Percentiles rank a stretch among this genome's conserved stretches.
Evolutionary conservation across 2,888 invertebrate species (phyloP).

Genomic region (Eupelmus urozonus): DNA sequence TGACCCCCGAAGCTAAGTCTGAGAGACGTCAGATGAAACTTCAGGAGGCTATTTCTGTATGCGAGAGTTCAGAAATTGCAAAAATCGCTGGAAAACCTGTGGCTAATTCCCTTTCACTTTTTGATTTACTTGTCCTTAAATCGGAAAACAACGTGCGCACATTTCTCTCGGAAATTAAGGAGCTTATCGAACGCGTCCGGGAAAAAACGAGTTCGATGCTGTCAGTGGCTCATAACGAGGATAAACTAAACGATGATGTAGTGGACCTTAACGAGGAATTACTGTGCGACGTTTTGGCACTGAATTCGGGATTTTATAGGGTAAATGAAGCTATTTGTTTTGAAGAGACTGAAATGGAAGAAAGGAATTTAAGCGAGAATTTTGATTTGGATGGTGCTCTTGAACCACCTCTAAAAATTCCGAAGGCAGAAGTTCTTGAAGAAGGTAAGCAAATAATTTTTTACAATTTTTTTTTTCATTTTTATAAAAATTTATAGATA

Average conservation of each 20-base stretch:
- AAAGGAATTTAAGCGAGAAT: conserved; percentile 57
- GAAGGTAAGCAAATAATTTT: conserved; percentile 60
- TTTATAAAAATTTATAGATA: background rate
- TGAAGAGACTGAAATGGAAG: conserved; percentile 60
- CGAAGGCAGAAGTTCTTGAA: conserved; percentile 65
- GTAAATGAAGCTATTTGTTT: conserved; percentile 67
- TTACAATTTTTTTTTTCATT: background rate
- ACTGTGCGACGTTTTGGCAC: conserved; percentile 69
- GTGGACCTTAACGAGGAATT: conserved; percentile 69
- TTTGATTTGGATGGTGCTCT: conserved; percentile 15
- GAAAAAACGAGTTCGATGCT: conserved; percentile 68
- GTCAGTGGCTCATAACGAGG: conserved; percentile 61
- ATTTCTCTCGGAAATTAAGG: conserved; percentile 71
- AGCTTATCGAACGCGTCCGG: conserved; percentile 69
- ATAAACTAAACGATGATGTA: conserved; percentile 63
- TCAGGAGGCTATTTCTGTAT: conserved; percentile 73
- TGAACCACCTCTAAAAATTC: conserved; percentile 69
- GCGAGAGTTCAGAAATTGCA: conserved; percentile 70
- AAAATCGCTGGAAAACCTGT: conserved; percentile 75
- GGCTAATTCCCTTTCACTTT: conserved; percentile 70
- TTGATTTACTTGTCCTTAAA: conserved; percentile 71
- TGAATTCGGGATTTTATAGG: conserved; percentile 70
- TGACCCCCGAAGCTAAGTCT: conserved; percentile 73
- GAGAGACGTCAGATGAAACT: conserved; percentile 72
- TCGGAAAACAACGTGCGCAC: conserved; percentile 71